Conservation (phyloP, 2,797 vertebrate species). For the Girardinus metallicus region DNA sequence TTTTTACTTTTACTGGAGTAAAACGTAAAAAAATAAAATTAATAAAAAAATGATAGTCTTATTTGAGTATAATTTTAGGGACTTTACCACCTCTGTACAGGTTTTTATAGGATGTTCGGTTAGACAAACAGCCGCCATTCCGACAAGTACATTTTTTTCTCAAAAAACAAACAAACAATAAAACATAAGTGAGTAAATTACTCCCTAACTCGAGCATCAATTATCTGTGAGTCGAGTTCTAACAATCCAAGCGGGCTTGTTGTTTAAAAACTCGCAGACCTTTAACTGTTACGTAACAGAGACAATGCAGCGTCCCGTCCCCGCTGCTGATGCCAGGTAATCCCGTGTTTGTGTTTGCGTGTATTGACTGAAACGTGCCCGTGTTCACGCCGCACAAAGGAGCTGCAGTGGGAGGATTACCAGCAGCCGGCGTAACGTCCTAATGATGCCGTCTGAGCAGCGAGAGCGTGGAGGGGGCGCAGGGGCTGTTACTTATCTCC, state of each 20-base stretch:
- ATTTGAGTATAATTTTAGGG: no score
- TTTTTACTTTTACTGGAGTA: no score
- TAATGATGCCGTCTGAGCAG: slow-evolving; percentile 78
- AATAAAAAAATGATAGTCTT: no score
- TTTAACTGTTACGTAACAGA: slow-evolving; percentile 24
- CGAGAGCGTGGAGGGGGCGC: slow-evolving; percentile 18
- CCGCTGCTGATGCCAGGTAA: slow-evolving; percentile 47
- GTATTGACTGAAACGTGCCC: slow-evolving; percentile 55
- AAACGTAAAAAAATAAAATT: no score
- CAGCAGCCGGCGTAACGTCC: slow-evolving; percentile 53
- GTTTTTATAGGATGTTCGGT: no score
- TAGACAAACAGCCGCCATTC: no score
- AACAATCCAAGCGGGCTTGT: neutral
- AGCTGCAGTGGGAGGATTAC: slow-evolving; percentile 69
- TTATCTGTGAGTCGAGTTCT: neutral
- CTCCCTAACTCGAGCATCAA: neutral
- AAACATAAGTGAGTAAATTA: no score
- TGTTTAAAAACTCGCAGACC: neutral
- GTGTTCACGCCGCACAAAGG: slow-evolving; percentile 71
- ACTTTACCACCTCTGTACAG: no score
- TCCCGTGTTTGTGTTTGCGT: slow-evolving; percentile 64
- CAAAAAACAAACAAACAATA: no score
- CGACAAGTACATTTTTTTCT: no score
- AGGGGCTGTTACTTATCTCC: slow-evolving; percentile 79
- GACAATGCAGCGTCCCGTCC: neutral